Evolutionary conservation across 2,888 invertebrate species (phyloP).

Genomic region (Brachyptera putata): DNA sequence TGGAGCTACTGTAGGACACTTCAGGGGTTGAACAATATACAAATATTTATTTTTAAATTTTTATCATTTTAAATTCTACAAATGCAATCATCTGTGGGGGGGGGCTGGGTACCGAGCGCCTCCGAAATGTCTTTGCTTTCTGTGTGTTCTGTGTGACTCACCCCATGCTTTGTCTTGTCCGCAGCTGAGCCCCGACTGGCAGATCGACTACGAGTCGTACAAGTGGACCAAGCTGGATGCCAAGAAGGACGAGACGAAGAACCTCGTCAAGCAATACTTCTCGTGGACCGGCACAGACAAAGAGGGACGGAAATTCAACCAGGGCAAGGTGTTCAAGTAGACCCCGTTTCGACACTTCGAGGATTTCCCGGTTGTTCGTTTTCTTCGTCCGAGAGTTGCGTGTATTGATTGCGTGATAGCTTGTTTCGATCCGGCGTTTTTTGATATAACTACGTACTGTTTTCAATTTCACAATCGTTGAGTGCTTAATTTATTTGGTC

Average conservation of each 20-base stretch:
- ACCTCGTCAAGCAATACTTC: slow-evolving; percentile 83
- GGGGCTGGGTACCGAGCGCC: no score
- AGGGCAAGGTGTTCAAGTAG: slow-evolving; percentile 99
- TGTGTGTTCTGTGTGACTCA: no score
- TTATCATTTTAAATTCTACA: no score
- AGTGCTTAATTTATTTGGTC: not conserved
- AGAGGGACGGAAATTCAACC: slow-evolving; percentile 88
- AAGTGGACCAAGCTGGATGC: slow-evolving; percentile 92
- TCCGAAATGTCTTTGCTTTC: no score
- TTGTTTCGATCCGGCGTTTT: not conserved
- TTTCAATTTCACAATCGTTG: no score
- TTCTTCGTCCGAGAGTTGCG: no score
- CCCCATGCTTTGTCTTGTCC: no score
- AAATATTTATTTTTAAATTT: no score
- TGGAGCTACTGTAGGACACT: no score
- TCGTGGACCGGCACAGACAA: slow-evolving; percentile 85
- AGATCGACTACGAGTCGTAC: slow-evolving; percentile 95
- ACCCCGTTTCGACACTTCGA: not conserved
- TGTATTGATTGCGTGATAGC: no score
- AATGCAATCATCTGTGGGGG: no score
- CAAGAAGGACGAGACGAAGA: slow-evolving; percentile 72
- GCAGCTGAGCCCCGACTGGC: slow-evolving; percentile 86
- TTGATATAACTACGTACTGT: not conserved
- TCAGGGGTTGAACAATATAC: no score
- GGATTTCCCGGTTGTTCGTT: not conserved